Evolutionary conservation across 2,113 vertebrate species (phyloP).

Genomic region (Myotis brandtii): DNA sequence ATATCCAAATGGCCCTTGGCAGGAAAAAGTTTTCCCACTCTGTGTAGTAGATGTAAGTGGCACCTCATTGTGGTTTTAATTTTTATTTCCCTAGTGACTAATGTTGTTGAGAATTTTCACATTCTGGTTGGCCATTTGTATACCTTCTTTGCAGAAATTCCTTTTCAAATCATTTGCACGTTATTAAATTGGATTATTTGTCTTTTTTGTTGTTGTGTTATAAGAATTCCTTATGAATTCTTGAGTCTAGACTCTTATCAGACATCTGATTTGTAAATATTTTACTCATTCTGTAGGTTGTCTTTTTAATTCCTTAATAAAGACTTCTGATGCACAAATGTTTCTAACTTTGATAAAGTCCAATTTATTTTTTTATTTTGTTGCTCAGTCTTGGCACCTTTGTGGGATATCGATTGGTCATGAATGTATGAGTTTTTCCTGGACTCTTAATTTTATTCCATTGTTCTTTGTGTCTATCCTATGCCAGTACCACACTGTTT

Average conservation of each 20-base stretch:
- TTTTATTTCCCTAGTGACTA: background rate
- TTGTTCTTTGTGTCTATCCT: background rate
- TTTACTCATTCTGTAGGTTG: constrained; percentile 29
- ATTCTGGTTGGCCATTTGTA: background rate
- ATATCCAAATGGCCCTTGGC: too few relatives aligned
- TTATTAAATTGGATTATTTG: background rate
- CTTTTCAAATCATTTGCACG: background rate
- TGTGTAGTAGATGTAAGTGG: background rate
- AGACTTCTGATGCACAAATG: background rate
- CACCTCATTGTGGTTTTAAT: background rate
- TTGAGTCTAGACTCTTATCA: background rate
- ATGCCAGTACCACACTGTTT: background rate
- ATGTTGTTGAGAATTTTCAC: background rate
- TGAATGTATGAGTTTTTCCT: background rate
- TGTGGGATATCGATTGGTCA: background rate
- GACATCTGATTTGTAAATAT: background rate
- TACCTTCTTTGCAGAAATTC: background rate
- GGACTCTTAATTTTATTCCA: background rate
- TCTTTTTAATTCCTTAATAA: background rate
- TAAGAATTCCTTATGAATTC: background rate
- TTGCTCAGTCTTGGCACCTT: background rate
- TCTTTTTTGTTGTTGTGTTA: background rate
- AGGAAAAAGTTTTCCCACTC: too few relatives aligned
- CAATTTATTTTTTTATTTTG: background rate
- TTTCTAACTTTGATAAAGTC: background rate